Evolutionary conservation across 2,888 invertebrate species (phyloP), one percentile per base, ranked within the genome.

Genomic region (Cephus nigrinus): DNA sequence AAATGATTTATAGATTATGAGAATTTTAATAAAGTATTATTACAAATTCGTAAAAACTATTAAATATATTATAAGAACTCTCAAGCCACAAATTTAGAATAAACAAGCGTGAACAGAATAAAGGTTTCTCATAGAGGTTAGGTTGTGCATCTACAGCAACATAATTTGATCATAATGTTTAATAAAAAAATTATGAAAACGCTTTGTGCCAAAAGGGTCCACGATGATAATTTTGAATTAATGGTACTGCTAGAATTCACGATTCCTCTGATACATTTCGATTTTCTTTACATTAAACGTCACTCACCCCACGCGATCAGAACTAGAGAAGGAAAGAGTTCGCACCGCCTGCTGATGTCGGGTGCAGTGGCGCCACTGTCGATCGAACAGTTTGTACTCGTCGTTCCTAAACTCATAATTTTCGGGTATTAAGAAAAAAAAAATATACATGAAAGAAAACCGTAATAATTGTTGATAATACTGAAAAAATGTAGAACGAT

Each of bases 301-400:
- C 79, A 85, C 86, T 86, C 80, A 86, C 87, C 86, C 74, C 77
- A 78, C 76, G 72, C 81, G 76, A 81, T 40, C 76, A 73, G 32
- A 83, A 82, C 55, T 71, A 78, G 74, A 80, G 81, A 84, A 85
- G 77, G 82, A 84, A 84, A 78, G 80, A 77, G 68, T 23, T 33
- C 69, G 11, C 69, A 30, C 30, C 69, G 69, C n/a, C 69, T 32
- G 32, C 30, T 11, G 32, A 11, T 32, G 32, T 31, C 30, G 69
- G 69, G 30, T 31, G 30, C 69, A 69, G 69, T 69, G 69, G 69
- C 69, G 69, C 69, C 30, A 69, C 32, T 32, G 69, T 69, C 69
- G 30, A 69, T 11, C 12, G 69, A 69, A 30, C 4, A 69, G 12
- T 31, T 15, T 30, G 3, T 69, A 5, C 30, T 30, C 15, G 30